Percentiles rank a stretch among this genome's conserved stretches.
phyloP scores from a whole-genome alignment of 2,797 vertebrate species.

The Linurgus olivaceus region DNA sequence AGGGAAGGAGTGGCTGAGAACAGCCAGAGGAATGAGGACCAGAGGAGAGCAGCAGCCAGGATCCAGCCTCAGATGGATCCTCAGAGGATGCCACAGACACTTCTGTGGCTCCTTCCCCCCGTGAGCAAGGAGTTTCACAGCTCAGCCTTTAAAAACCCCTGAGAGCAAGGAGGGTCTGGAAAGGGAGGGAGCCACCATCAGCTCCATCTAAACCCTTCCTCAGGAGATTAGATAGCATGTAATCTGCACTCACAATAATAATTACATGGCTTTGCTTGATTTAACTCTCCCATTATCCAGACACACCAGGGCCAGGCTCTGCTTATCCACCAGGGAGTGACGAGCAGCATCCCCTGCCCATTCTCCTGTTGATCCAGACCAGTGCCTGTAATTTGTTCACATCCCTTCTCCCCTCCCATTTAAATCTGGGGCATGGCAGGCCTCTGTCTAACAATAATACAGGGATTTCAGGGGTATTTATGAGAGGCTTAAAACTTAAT shows the following conservation, averaged over 20 bases:
- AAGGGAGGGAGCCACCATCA: background rate
- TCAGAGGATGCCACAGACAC: background rate
- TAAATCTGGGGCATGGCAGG: constrained; percentile 12
- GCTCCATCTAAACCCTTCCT: background rate
- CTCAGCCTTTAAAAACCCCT: background rate
- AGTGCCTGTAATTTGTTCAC: constrained; percentile 47
- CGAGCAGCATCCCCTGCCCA: background rate
- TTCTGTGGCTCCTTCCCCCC: background rate
- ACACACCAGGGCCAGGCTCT: background rate
- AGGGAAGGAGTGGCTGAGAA: background rate
- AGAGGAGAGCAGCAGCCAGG: background rate
- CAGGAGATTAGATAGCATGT: background rate
- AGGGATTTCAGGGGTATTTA: constrained; percentile 61
- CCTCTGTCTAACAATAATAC: constrained; percentile 53
- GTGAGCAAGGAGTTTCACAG: background rate
- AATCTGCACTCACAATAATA: constrained; percentile 29
- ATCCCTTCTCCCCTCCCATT: constrained; percentile 2
- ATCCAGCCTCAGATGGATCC: fast-evolving
- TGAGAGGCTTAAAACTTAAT: constrained; percentile 62
- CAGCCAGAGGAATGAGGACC: background rate
- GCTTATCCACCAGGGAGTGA: background rate
- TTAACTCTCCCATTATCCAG: constrained; percentile 22
- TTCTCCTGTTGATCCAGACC: constrained; percentile 8
- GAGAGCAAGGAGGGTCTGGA: background rate
- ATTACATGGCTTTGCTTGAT: constrained; percentile 6